Conservation (phyloP, 2,888 invertebrate species). For the Pandemis corylana region DNA sequence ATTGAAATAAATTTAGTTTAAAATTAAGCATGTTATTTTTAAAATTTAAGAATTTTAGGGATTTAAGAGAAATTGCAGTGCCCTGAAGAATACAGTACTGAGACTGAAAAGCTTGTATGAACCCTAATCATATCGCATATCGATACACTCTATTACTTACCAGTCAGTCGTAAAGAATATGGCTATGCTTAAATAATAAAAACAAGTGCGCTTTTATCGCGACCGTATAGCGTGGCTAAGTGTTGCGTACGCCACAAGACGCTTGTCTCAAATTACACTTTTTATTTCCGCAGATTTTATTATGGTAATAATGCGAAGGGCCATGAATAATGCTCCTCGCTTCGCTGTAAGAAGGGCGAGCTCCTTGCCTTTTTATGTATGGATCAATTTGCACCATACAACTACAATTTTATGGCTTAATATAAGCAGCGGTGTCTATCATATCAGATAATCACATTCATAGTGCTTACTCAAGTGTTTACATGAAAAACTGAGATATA, state of each 20-base stretch:
- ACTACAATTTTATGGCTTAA: neutral
- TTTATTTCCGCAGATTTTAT: conserved; percentile 76
- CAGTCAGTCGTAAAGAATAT: conserved; percentile 38
- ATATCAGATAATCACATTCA: neutral
- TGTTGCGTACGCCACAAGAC: conserved; percentile 63
- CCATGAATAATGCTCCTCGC: conserved; percentile 63
- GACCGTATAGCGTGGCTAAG: conserved; percentile 58
- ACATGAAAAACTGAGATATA: too few species aligned
- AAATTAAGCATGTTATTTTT: too few species aligned
- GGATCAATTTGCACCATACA: conserved; percentile 28
- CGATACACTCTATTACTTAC: conserved; percentile 27
- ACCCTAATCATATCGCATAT: neutral
- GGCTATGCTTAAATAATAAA: conserved; percentile 47
- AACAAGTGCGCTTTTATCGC: conserved; percentile 56
- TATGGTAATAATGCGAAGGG: conserved; percentile 70
- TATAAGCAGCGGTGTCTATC: neutral
- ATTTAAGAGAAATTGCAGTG: too few species aligned
- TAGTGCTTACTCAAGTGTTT: neutral
- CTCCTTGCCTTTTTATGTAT: conserved; percentile 36
- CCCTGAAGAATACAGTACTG: too few species aligned
- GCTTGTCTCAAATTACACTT: conserved; percentile 73
- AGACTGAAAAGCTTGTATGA: neutral
- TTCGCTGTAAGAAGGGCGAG: conserved; percentile 48
- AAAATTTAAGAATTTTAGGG: too few species aligned
- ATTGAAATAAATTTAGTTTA: too few species aligned